A percentile compares a stretch with the other conserved stretches of the same genome.
These are phyloP conservation scores for Sceloporus tristichus DNA, from an alignment of 2,113 vertebrate species.

Conservation along the genomic window DNA sequence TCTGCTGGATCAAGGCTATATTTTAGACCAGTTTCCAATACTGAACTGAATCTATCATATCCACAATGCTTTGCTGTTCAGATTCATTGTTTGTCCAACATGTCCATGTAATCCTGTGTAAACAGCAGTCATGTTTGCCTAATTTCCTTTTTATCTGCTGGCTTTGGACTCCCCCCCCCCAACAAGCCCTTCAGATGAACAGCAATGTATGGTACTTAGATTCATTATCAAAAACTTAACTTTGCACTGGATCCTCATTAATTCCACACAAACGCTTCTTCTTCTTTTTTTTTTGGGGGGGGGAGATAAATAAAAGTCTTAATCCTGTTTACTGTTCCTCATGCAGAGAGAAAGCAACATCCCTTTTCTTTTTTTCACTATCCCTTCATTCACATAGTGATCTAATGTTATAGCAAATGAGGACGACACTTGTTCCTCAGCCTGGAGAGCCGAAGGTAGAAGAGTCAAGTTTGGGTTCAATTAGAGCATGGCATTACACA, in stretches of 20 bases:
- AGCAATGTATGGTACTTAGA: not conserved
- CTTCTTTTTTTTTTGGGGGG: too few relatives aligned
- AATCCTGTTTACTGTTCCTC: constrained; percentile 16
- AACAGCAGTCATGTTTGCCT: constrained; percentile 18
- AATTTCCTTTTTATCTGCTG: constrained; percentile 28
- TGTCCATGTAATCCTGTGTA: constrained; percentile 11
- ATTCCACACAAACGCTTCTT: constrained; percentile 9
- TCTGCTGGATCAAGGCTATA: not conserved
- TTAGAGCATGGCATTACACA: not conserved
- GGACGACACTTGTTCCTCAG: not conserved
- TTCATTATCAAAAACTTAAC: constrained; percentile 18
- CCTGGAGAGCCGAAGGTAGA: not conserved
- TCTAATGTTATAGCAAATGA: not conserved
- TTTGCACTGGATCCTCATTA: constrained; percentile 7
- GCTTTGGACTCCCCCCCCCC: not conserved
- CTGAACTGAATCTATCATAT: not conserved
- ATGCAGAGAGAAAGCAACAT: not conserved
- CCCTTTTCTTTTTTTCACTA: not conserved
- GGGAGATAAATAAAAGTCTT: constrained; percentile 13
- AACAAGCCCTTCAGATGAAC: constrained; percentile 6
- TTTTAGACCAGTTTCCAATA: not conserved
- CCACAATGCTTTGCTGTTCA: not conserved
- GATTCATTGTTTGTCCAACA: constrained; percentile 4
- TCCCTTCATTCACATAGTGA: not conserved
- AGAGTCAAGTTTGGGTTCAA: not conserved